A percentile compares a stretch with the other conserved stretches of the same genome.
Evolutionary conservation across 2,888 invertebrate genomes (phyloP).

Genomic region (Cephus pulcher): DNA sequence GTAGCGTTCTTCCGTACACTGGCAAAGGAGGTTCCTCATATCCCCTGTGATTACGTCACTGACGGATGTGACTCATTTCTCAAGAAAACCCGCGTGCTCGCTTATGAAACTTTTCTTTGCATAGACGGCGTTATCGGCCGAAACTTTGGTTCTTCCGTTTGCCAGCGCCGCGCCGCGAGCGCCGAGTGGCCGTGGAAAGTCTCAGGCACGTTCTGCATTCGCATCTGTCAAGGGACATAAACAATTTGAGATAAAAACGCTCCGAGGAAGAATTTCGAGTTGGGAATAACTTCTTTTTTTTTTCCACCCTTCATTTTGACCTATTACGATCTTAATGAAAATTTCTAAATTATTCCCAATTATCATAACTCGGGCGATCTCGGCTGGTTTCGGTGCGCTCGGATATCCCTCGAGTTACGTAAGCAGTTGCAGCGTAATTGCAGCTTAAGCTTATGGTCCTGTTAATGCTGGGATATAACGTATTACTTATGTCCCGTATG

Average conservation of each 20-base stretch:
- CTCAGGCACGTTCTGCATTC: neutral
- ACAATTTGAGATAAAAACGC: neutral
- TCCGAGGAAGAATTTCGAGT: neutral
- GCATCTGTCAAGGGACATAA: neutral
- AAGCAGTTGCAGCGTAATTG: constrained; percentile 24
- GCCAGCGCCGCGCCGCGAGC: neutral
- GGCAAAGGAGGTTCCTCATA: constrained; percentile 17
- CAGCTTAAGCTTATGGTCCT: constrained; percentile 31
- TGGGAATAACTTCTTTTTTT: neutral
- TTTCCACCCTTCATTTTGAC: neutral
- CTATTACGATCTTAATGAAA: neutral
- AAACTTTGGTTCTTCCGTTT: constrained; percentile 26
- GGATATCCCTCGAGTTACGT: neutral
- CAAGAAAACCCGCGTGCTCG: constrained; percentile 42
- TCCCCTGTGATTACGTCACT: constrained; percentile 46
- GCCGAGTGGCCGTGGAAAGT: neutral
- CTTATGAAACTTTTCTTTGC: constrained; percentile 43
- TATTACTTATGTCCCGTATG: constrained; percentile 28
- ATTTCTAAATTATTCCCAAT: neutral
- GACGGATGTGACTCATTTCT: constrained; percentile 53
- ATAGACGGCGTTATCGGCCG: constrained; percentile 33
- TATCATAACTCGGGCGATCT: neutral
- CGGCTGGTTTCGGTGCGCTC: neutral
- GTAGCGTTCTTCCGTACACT: neutral
- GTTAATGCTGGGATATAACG: constrained; percentile 29